These are phyloP conservation scores for Globodera rostochiensis DNA, from an alignment of 1,140 invertebrate genomes.

Conservation along the genomic window DNA sequence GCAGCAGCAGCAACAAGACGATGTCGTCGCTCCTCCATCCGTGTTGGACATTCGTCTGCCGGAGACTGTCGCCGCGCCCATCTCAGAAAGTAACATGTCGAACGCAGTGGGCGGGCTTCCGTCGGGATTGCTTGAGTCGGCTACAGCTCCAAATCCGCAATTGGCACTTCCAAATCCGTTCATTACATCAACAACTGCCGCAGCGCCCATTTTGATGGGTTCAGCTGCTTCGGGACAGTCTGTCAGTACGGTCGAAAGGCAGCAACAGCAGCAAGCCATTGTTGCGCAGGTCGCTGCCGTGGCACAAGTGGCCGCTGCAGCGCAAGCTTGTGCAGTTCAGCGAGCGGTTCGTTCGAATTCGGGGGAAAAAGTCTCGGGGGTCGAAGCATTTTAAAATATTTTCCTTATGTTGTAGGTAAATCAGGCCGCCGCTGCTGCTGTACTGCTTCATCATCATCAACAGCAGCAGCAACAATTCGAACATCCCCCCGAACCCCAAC, in stretches of 20 bases:
- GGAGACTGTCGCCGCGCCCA: neutral
- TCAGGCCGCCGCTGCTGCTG: slow-evolving; percentile 6
- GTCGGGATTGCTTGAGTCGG: slow-evolving; percentile 1
- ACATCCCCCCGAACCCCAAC: neutral
- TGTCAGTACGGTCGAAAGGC: neutral
- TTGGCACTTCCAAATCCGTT: slow-evolving; percentile 14
- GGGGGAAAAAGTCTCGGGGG: neutral
- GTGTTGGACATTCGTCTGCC: neutral
- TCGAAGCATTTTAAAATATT: neutral
- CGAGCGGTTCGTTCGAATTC: slow-evolving; percentile 1
- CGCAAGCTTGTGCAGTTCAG: slow-evolving; percentile 27
- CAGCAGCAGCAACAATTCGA: slow-evolving; percentile 25
- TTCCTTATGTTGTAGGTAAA: slow-evolving; percentile 5
- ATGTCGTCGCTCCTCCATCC: neutral
- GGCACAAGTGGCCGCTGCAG: slow-evolving; percentile 29
- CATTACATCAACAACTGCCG: neutral
- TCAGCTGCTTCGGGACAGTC: slow-evolving; percentile 11
- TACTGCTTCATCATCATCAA: slow-evolving; percentile 30
- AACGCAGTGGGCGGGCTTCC: no score
- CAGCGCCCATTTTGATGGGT: slow-evolving; percentile 19
- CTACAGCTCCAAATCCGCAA: slow-evolving; percentile 6
- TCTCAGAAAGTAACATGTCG: neutral
- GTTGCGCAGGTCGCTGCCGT: slow-evolving; percentile 32
- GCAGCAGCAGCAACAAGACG: neutral
- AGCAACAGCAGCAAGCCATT: slow-evolving; percentile 24